Evolutionary conservation across 2,888 invertebrate species (phyloP).

Genomic region (Stenurella melanura): DNA sequence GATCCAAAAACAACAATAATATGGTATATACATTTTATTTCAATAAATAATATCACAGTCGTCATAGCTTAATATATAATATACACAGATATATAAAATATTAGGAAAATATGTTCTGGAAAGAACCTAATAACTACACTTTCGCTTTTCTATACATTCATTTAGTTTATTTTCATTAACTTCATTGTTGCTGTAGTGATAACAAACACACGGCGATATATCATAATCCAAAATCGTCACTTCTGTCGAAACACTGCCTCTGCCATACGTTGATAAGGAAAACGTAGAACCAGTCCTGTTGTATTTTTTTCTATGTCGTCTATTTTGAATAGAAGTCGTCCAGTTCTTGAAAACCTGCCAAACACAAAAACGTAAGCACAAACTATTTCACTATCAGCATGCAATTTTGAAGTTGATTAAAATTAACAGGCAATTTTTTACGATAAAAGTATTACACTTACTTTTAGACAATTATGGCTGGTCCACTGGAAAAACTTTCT

Average conservation of each 20-base stretch:
- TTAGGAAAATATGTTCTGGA: conserved; percentile 13
- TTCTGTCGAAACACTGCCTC: conserved; percentile 67
- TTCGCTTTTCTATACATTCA: conserved; percentile 63
- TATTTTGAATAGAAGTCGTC: conserved; percentile 61
- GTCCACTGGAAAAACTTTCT: conserved; percentile 63
- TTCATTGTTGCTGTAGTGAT: conserved; percentile 56
- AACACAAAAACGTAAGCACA: conserved; percentile 40
- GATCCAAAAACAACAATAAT: neutral
- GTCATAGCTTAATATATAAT: conserved; percentile 19
- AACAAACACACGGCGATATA: conserved; percentile 53
- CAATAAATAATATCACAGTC: conserved; percentile 33
- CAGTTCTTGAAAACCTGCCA: conserved; percentile 65
- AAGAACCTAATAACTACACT: conserved; percentile 53
- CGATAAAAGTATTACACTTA: conserved; percentile 51
- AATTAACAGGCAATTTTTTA: neutral
- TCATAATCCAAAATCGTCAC: conserved; percentile 66
- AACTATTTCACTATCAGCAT: conserved; percentile 4
- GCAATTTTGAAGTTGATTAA: neutral
- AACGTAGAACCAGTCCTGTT: conserved; percentile 59
- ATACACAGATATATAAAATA: conserved; percentile 15
- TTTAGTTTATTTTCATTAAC: conserved; percentile 66
- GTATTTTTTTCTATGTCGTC: conserved; percentile 57
- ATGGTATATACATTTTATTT: conserved; percentile 31
- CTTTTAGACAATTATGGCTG: conserved; percentile 66
- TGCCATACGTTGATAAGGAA: conserved; percentile 62